Evolutionary conservation across 2,888 invertebrate genomes (phyloP).

Genomic region (Rotaria magnacalcarata): DNA sequence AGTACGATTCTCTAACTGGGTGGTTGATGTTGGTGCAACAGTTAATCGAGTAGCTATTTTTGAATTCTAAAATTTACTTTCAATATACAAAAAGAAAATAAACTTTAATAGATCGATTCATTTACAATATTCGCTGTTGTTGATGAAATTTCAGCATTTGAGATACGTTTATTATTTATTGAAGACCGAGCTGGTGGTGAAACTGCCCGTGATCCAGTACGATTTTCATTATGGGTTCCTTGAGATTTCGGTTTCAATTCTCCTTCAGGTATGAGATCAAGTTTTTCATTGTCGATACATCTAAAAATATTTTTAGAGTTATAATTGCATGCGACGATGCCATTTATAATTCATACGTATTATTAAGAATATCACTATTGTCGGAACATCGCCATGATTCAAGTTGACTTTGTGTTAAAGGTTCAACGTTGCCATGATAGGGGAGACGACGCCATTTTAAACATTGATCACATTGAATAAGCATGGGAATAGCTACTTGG

Average conservation of each 20-base stretch:
- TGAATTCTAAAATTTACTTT: neutral
- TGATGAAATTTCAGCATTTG: neutral
- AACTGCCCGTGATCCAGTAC: neutral
- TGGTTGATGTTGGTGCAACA: neutral
- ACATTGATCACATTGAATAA: constrained; percentile 60
- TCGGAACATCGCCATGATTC: constrained; percentile 42
- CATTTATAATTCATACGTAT: neutral
- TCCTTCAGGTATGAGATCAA: neutral
- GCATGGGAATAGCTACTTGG: constrained; percentile 56
- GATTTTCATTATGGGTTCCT: neutral
- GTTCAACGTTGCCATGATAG: neutral
- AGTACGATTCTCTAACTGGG: neutral
- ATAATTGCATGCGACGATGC: neutral
- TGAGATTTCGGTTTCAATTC: neutral
- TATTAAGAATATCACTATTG: constrained; percentile 38
- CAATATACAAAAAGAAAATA: neutral
- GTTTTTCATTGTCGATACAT: constrained; percentile 9
- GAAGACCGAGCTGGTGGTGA: neutral
- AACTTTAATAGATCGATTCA: neutral
- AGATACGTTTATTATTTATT: neutral
- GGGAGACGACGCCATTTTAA: constrained; percentile 58
- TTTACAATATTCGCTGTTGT: neutral
- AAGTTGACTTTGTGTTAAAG: neutral
- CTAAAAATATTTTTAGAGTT: neutral
- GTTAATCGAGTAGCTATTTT: neutral